Base-by-base conservation (phyloP, 2,113 vertebrate species). In the Salminus brasiliensis region DNA sequence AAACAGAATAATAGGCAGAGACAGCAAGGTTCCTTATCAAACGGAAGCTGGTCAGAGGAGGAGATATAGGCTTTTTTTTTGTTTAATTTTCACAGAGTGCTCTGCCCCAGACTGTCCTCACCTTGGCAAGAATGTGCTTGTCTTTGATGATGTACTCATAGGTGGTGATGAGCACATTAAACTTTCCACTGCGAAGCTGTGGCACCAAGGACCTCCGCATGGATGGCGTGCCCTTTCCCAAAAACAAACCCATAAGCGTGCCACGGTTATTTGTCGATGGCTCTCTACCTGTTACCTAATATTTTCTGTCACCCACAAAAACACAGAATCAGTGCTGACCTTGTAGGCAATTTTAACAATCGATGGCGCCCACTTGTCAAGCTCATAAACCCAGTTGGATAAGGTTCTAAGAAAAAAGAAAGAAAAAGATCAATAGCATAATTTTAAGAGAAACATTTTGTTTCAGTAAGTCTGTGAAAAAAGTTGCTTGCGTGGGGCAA, bases 91-190 rank as follows among this genome's bases (percentile, higher is more conserved):
- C 32, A 59, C 25, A 7, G 11, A 49, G n/a, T 15, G 15, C 29
- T 76, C 18, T 23, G 27, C 36, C 0, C 16, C 70, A 23, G 29
- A n/a, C 1, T 27, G 13, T n/a, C 36, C 47, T 90, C 59, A 99
- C 98, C 96, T 99, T 99, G 85, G 97, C 98, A 81, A 99, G 97
- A 78, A 99, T 98, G 73, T 99, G 97, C 86, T 99, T 99, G 92
- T 99, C 97, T 89, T 99, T 99, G 88, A 99, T 99, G 87, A 98
- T 98, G 87, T 99, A 99, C 85, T 99, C 98, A 0, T 99, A 99
- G 32, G 98, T 99, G 53, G 98, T 99, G 87, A 99, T 84, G 80
- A 99, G 93, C 71, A 98, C 97, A 23, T 98, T 99, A 83, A 99
- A 99, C 89, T 99, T 99, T 79, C 98, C 97, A 72, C 95, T 96